Evolutionary conservation across 64 coral and sea anemone genomes (phyloP).

Genomic region (Porites australiensis): DNA sequence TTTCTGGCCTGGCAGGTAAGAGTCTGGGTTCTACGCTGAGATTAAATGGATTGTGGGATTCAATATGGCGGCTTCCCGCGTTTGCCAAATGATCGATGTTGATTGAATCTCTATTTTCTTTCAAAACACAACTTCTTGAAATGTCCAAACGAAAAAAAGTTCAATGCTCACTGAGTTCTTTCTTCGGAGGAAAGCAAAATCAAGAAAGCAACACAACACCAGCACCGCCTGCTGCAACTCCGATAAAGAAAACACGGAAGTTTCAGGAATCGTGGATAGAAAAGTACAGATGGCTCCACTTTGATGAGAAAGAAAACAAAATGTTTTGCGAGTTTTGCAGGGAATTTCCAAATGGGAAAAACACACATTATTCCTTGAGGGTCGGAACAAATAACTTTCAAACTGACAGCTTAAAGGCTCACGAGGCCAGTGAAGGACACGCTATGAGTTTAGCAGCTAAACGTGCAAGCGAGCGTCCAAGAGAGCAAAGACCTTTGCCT

Average conservation of each 20-base stretch:
- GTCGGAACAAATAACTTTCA: neutral
- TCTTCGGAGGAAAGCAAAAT: constrained; percentile 61
- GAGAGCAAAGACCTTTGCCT: constrained; percentile 65
- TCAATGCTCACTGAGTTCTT: constrained; percentile 51
- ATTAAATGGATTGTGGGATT: neutral
- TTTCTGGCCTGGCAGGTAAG: no score
- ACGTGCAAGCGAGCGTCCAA: constrained; percentile 67
- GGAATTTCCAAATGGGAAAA: neutral
- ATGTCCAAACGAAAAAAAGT: constrained; percentile 66
- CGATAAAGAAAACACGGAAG: no score
- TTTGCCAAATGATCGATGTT: constrained; percentile 27
- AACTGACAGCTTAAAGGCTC: neutral
- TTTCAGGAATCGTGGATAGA: no score
- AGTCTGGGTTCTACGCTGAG: constrained; percentile 15
- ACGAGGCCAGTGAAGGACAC: neutral
- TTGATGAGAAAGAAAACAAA: neutral
- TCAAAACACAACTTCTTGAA: constrained; percentile 18
- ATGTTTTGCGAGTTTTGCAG: no score
- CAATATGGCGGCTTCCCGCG: constrained; percentile 21
- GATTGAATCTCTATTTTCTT: constrained; percentile 47
- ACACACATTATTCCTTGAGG: neutral
- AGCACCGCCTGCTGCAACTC: no score
- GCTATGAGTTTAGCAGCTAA: constrained; percentile 45
- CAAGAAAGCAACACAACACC: no score
- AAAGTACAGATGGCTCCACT: no score